A percentile compares a stretch with the other conserved stretches of the same genome.
These are phyloP conservation scores for Chesias legatella DNA, from an alignment of 2,888 invertebrate genomes.

Conservation along the genomic window DNA sequence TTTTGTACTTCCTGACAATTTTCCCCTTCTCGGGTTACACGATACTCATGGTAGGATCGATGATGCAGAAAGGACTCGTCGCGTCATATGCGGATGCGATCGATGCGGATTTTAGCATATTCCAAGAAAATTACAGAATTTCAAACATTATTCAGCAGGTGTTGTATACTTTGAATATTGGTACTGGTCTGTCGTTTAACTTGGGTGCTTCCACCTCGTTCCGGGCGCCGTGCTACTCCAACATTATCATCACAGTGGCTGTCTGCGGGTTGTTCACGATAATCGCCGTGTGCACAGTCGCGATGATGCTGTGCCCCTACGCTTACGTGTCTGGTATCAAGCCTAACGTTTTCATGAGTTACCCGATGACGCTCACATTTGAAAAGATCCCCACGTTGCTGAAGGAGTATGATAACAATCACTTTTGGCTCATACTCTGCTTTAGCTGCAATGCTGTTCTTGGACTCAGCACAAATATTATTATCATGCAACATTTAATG, in stretches of 20 bases:
- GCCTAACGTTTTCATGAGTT: conserved; percentile 32
- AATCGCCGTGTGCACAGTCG: conserved; percentile 41
- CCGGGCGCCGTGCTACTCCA: conserved; percentile 57
- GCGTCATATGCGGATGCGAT: conserved; percentile 47
- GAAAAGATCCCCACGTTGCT: conserved; percentile 59
- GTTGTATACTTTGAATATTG: conserved; percentile 45
- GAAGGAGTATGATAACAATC: conserved; percentile 38
- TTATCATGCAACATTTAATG: conserved; percentile 43
- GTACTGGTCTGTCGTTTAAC: conserved; percentile 53
- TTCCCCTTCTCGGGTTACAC: conserved; percentile 46
- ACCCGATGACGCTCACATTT: conserved; percentile 43
- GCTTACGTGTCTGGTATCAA: conserved; percentile 40
- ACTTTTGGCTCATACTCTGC: conserved; percentile 45
- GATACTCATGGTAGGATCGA: conserved; percentile 52
- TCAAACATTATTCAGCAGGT: conserved; percentile 41
- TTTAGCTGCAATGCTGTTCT: conserved; percentile 45
- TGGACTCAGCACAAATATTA: conserved; percentile 39
- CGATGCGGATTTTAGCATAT: conserved; percentile 47
- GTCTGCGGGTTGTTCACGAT: conserved; percentile 35
- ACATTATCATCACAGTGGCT: conserved; percentile 47
- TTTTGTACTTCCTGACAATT: conserved; percentile 35
- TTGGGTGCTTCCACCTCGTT: conserved; percentile 49
- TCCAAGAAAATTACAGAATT: conserved; percentile 33
- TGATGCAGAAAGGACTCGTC: conserved; percentile 64
- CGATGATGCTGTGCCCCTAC: conserved; percentile 61